Evolutionary conservation across 64 coral and sea anemone species (phyloP).

Genomic region (Actinia equina): DNA sequence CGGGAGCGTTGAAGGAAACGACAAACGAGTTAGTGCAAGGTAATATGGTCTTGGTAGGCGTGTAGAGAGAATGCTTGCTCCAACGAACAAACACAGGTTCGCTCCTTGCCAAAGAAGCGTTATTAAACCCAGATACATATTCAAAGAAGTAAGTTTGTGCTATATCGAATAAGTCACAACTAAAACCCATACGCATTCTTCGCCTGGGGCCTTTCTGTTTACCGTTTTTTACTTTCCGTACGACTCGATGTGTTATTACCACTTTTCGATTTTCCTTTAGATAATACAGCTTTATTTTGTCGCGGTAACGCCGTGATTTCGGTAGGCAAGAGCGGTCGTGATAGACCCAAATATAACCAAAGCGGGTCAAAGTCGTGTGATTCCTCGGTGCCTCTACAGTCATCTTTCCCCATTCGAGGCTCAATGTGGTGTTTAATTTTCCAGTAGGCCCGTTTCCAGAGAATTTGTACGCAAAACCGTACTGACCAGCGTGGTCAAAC

Average conservation of each 20-base stretch:
- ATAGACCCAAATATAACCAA: conserved; percentile 72
- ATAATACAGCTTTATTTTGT: conserved; percentile 66
- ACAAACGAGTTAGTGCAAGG: conserved; percentile 59
- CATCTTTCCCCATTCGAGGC: conserved; percentile 56
- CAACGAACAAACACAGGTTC: conserved; percentile 40
- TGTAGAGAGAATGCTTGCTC: conserved; percentile 34
- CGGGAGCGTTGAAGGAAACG: conserved; percentile 39
- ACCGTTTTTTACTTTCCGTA: conserved; percentile 73
- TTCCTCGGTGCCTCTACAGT: conserved; percentile 48
- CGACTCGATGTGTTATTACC: conserved; percentile 58
- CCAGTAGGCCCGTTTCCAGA: conserved; percentile 42
- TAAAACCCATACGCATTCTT: conserved; percentile 66
- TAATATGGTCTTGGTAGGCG: conserved; percentile 50
- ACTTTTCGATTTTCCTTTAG: conserved; percentile 32
- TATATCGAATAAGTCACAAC: conserved; percentile 72
- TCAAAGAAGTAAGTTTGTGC: conserved; percentile 67
- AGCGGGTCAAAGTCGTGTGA: conserved; percentile 74
- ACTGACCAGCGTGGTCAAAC: conserved; percentile 73
- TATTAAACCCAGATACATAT: conserved; percentile 48
- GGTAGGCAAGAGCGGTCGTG: conserved; percentile 72
- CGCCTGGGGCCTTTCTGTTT: conserved; percentile 31
- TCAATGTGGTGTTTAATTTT: conserved; percentile 49
- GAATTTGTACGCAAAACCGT: conserved; percentile 60
- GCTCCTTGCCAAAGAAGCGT: conserved; percentile 34
- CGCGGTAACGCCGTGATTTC: conserved; percentile 37